phyloP scores from a whole-genome alignment of 2,113 vertebrate species.

The Lanius ludovicianus region DNA sequence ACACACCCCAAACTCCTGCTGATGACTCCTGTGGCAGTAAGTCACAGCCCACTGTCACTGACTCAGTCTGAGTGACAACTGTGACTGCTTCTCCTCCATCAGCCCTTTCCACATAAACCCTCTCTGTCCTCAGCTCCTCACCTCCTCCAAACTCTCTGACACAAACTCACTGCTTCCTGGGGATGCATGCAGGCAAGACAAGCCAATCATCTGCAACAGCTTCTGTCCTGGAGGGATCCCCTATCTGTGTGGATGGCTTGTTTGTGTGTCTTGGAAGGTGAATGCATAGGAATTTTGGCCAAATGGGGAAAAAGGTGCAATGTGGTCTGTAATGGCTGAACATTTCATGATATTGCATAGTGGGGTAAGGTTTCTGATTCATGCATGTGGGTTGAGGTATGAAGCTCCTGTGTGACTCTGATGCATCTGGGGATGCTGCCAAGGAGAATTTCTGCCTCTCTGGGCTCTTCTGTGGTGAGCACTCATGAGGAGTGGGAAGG shows the following conservation, averaged over 20 bases:
- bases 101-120: neutral
- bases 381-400: neutral
- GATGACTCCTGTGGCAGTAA: neutral
- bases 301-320: neutral
- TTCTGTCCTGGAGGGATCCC: neutral
- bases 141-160: neutral
- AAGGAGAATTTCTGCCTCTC: neutral
- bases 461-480: neutral
- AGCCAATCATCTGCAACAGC: neutral
- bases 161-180: neutral
- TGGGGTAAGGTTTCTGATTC: neutral
- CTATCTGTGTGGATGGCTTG: neutral
- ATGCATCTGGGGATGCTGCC: neutral
- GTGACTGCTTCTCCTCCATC: neutral
- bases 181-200: fast-evolving
- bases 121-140: neutral
- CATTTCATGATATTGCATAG: neutral
- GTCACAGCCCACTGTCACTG: neutral
- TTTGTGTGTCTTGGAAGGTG: neutral
- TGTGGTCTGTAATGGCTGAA: neutral
- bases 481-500: neutral
- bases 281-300: neutral
- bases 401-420: neutral
- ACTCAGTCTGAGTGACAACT: neutral
- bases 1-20: fast-evolving